Conservation (phyloP, 2,113 vertebrate species). For the Percina caprodes region DNA sequence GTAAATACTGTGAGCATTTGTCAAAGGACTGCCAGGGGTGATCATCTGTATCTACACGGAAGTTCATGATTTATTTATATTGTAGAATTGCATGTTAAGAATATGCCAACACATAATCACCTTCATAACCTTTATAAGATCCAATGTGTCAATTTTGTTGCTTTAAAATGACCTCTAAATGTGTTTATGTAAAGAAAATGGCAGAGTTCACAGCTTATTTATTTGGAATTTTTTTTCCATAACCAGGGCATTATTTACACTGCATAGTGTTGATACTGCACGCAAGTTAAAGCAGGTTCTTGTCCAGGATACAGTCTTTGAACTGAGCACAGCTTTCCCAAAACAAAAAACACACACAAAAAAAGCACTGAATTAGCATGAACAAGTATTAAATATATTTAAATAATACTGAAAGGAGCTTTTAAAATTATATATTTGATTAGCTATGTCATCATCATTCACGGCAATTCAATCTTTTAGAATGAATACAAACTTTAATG, state of each 20-base stretch:
- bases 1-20: slow-evolving; percentile 5
- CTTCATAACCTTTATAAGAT: neutral
- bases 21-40: neutral
- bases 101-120: neutral
- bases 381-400: neutral
- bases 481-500: neutral
- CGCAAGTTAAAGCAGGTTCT: slow-evolving; percentile 27
- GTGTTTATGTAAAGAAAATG: neutral
- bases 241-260: slow-evolving; percentile 12
- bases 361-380: neutral
- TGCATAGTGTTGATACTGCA: neutral
- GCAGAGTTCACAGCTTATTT: neutral
- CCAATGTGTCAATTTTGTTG: neutral
- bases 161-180: neutral
- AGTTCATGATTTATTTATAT: too few species aligned
- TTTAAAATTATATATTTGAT: neutral
- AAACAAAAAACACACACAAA: neutral
- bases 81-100: neutral
- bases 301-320: neutral
- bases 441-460: neutral
- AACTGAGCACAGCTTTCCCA: neutral
- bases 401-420: neutral
- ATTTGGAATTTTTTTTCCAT: neutral
- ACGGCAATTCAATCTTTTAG: neutral
- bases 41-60: neutral